Evolutionary conservation across 2,888 invertebrate genomes (phyloP).

Genomic region (Lymantria monacha): DNA sequence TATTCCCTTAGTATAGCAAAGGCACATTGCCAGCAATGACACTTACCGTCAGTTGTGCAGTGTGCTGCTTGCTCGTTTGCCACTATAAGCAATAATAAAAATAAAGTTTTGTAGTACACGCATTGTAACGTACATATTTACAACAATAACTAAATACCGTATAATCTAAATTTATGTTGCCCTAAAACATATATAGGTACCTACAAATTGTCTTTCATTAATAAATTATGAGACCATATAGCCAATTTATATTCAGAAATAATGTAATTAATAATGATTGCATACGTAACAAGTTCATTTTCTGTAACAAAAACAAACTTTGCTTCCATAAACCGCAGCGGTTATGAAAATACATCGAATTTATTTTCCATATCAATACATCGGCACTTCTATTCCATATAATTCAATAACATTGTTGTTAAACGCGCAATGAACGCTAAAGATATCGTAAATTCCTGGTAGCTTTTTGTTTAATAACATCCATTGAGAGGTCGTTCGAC

Average conservation of each 20-base stretch:
- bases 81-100: too few species aligned
- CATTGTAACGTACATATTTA: too few species aligned
- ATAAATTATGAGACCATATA: too few species aligned
- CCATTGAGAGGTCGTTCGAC: constrained; percentile 26
- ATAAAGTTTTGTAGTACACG: too few species aligned
- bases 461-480: constrained; percentile 30
- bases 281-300: constrained; percentile 5
- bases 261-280: not conserved
- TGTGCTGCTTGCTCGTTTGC: too few species aligned
- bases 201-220: too few species aligned
- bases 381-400: not conserved
- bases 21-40: too few species aligned
- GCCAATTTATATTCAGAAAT: not conserved
- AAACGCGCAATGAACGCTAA: constrained; percentile 27
- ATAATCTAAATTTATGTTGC: too few species aligned
- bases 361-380: constrained; percentile 8
- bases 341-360: constrained; percentile 18
- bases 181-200: too few species aligned
- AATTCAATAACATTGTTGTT: constrained; percentile 7
- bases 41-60: too few species aligned
- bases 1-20: too few species aligned
- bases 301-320: constrained; percentile 14
- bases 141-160: too few species aligned
- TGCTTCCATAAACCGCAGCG: constrained; percentile 8
- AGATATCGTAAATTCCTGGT: constrained; percentile 13